Conservation (phyloP, 2,888 invertebrate species). For the Ectobius pallidus region DNA sequence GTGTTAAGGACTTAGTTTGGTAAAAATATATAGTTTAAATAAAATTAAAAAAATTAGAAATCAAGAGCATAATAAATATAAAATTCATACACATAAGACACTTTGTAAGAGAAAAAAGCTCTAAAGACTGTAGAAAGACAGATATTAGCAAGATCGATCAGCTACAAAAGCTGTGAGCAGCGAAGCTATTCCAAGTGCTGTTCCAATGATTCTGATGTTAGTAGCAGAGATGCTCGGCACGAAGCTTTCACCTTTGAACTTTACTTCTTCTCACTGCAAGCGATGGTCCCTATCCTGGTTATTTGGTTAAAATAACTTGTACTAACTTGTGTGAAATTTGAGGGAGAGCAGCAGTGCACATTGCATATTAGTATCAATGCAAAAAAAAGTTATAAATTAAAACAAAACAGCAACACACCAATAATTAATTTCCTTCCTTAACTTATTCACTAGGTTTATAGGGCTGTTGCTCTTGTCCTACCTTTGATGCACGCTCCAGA, state of each 20-base stretch:
- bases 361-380: not conserved
- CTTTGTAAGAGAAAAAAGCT: too few species aligned
- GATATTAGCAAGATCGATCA: not conserved
- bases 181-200: not conserved
- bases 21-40: too few species aligned
- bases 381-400: not conserved
- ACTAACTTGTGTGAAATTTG: not conserved
- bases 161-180: not conserved
- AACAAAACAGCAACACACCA: constrained; percentile 39
- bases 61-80: too few species aligned
- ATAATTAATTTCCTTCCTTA: not conserved
- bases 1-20: too few species aligned
- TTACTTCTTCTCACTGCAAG: not conserved
- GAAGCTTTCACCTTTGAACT: not conserved
- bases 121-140: too few species aligned
- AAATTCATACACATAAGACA: too few species aligned
- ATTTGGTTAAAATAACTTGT: not conserved
- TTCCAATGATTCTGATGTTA: not conserved
- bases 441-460: too few species aligned
- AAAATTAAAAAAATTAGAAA: too few species aligned
- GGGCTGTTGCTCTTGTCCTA: constrained; percentile 53
- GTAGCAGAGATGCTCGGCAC: not conserved
- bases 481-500: constrained; percentile 86
- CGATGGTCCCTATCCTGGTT: not conserved
- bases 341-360: not conserved